Evolutionary conservation across 2,888 invertebrate genomes (phyloP).

Genomic region (Microctonus aethiopoides): DNA sequence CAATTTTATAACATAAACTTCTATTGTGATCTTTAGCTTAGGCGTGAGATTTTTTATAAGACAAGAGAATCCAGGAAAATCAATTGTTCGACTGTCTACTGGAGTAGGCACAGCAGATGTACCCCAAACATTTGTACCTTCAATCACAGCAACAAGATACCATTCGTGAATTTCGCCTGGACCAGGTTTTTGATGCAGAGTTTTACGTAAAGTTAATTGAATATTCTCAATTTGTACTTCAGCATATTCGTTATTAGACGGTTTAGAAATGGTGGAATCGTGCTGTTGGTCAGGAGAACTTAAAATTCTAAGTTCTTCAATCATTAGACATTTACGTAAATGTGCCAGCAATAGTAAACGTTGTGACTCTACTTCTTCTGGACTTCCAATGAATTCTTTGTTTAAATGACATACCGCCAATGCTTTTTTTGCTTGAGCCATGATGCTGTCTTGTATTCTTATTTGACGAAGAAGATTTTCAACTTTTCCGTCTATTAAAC

Average conservation of each 20-base stretch:
- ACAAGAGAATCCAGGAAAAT: slow-evolving; percentile 52
- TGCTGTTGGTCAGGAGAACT: slow-evolving; percentile 18
- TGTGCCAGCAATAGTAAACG: slow-evolving; percentile 66
- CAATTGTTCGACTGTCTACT: slow-evolving; percentile 45
- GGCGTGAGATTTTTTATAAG: slow-evolving; percentile 61
- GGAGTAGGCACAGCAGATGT: slow-evolving; percentile 51
- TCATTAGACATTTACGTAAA: slow-evolving; percentile 43
- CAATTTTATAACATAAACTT: slow-evolving; percentile 68
- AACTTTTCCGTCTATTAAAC: slow-evolving; percentile 34
- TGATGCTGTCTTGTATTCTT: slow-evolving; percentile 49
- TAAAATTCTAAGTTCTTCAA: slow-evolving; percentile 49
- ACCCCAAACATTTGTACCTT: slow-evolving; percentile 56
- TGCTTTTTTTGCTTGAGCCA: slow-evolving; percentile 67
- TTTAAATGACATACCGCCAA: slow-evolving; percentile 67
- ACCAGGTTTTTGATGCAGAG: slow-evolving; percentile 37
- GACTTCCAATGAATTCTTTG: slow-evolving; percentile 67
- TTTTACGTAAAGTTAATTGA: slow-evolving; percentile 45
- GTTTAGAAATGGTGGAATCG: neutral
- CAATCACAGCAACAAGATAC: slow-evolving; percentile 60
- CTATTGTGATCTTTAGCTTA: slow-evolving; percentile 65
- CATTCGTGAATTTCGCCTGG: slow-evolving; percentile 53
- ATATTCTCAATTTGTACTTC: slow-evolving; percentile 48
- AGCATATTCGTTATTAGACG: slow-evolving; percentile 36
- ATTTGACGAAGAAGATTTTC: slow-evolving; percentile 48
- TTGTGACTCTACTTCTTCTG: slow-evolving; percentile 70